Percentiles rank a stretch among this genome's conserved stretches.
Evolutionary conservation across 2,113 vertebrate genomes (phyloP).

Genomic region (Dasyurus viverrinus): DNA sequence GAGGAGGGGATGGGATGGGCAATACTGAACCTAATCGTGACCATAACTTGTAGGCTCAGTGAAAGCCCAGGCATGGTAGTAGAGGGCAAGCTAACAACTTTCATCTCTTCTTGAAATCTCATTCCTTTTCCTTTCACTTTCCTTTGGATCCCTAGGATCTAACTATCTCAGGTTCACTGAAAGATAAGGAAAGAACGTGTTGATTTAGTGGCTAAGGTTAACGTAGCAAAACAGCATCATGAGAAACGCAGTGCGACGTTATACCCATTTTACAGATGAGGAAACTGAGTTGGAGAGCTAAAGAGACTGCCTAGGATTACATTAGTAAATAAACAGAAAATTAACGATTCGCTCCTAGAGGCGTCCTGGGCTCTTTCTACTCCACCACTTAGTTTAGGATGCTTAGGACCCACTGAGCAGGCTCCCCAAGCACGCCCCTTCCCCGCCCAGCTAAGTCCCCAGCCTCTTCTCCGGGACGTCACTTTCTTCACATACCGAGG

Average conservation of each 20-base stretch:
- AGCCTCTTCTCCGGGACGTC: not conserved
- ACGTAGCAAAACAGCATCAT: not conserved
- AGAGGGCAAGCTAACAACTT: conserved; percentile 35
- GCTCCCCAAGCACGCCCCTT: not conserved
- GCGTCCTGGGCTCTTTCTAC: not conserved
- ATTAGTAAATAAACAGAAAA: not conserved
- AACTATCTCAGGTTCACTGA: not conserved
- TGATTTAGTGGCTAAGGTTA: not conserved
- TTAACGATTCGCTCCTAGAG: not conserved
- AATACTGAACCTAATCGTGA: conserved; percentile 20
- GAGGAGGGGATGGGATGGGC: conserved; percentile 4
- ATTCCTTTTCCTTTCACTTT: not conserved
- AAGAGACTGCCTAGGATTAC: not conserved
- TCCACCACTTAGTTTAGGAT: not conserved
- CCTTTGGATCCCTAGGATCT: not conserved
- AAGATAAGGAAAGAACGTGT: not conserved
- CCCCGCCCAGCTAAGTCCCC: not conserved
- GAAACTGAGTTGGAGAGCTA: not conserved
- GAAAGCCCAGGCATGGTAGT: not conserved
- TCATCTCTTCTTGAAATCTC: not conserved
- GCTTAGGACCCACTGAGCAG: not conserved
- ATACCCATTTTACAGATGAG: not conserved
- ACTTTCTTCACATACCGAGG: not conserved
- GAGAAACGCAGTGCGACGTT: not conserved
- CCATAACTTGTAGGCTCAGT: not conserved